Base-by-base conservation (phyloP, 2,113 vertebrate species). In the Dissostichus mawsoni region DNA sequence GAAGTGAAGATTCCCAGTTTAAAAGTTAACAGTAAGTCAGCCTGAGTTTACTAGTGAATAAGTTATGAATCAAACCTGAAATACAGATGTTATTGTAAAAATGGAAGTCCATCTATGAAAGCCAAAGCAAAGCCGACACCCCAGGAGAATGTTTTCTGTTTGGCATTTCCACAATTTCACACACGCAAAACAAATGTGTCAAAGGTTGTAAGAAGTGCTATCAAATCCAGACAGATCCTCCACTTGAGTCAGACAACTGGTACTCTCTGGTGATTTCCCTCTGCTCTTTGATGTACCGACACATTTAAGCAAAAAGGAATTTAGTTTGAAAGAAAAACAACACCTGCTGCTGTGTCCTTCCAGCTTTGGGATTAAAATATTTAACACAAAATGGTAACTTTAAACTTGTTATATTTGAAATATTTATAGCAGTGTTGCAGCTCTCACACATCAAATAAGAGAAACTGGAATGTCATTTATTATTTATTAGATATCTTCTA, bases 401-500 rank as follows among this genome's bases (percentile, higher is more conserved):
- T 29, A 78, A 13, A 45, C 8, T 41, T 3, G 18, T 29, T 52
- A 29, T 36, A 25, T 59, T 36, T 66, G 23, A 75, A 64, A 51
- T 61, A 78, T 66, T 69, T 36, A 50, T 4, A 45, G 2, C 56
- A 45, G 9, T 52, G n/a, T 69, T 36, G 78, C 57, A 55, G 69
- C 41, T 75, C 51, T 80, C 23, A 45, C 36, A 62, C 41, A 72
- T 20, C 51, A 89, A 59, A 72, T 17, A 57, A 14, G 48, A 55
- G 3, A 66, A 51, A 69, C 56, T 14, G 48, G 55, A 82, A 59
- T 8, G 18, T 48, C 44, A 63, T 45, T 12, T 44, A 77, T 65
- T 20, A 80, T 76, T 56, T 8, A 72, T 51, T 63, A 75, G 17
- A 8, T 25, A 33, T 23, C 16, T 66, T 57, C 8, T 25, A 14